Base-by-base conservation (phyloP, 2,888 invertebrate genomes). In the Clitarchus hookeri region DNA sequence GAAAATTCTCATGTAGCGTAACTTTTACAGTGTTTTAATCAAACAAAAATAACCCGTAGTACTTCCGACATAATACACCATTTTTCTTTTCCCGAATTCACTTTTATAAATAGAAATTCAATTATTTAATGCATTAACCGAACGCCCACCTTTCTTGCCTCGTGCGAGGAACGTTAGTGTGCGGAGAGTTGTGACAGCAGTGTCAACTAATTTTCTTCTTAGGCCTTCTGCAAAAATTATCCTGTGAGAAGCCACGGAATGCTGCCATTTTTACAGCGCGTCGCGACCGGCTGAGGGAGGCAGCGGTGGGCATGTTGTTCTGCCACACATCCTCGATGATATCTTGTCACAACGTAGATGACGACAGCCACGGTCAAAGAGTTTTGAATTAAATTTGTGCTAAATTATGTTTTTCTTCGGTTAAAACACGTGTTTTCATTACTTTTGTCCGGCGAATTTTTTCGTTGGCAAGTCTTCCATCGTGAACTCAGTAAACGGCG, bases 141-240 rank as follows among this genome's bases (percentile, higher is more conserved):
- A 87, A 88, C 88, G 88, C 89, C 89, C 89, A 89, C 89, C 89
- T 89, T 89, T 89, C 88, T 88, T 88, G 88, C 89, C 88, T 88
- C 88, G 87, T 86, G 87, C 88, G 88, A 88, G 88, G 88, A 88
- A 89, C 88, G 88, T 88, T 87, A 86, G 87, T 85, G 86, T 88
- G 86, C 87, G 85, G 85, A 84, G 83, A 82, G 87, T 85, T 85
- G 88, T 87, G 87, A 87, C 87, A 87, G 88, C 87, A 87, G 91
- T 92, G 93, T 93, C 93, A 93, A 93, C 93, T 93, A 91, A 92
- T 91, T 92, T 92, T 93, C 92, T 92, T 93, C 91, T 92, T 93
- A 89, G 93, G 92, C 90, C 92, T 91, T 90, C 92, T 91, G 90
- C 92, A 92, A 90, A 92, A 92, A 92, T 92, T 91, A 92, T 92